phyloP scores from a whole-genome alignment of 2,888 invertebrate species.

The Dascillus cervinus region DNA sequence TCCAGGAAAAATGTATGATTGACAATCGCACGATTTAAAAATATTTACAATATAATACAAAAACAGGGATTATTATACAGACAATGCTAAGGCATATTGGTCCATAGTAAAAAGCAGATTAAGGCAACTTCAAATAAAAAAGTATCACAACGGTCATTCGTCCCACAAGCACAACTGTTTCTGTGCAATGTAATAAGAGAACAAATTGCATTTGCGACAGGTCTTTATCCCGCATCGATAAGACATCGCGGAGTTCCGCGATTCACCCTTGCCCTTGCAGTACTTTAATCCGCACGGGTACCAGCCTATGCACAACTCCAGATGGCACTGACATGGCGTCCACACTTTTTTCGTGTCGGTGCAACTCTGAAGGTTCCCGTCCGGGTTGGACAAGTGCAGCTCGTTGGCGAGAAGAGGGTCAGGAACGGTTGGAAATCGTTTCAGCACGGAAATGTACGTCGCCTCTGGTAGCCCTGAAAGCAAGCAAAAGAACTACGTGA shows the following conservation, averaged over 20 bases:
- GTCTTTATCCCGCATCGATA: constrained; percentile 96
- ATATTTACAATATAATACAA: neutral
- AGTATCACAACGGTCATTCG: constrained; percentile 50
- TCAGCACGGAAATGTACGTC: constrained; percentile 63
- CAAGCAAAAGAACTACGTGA: constrained; percentile 13
- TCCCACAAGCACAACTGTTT: constrained; percentile 79
- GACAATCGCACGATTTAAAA: constrained; percentile 13
- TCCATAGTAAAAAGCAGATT: constrained; percentile 25
- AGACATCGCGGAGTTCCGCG: constrained; percentile 54
- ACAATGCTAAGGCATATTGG: constrained; percentile 38
- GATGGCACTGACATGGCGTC: constrained; percentile 74
- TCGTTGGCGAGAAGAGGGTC: constrained; percentile 23
- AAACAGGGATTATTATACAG: neutral
- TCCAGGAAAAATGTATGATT: constrained; percentile 9
- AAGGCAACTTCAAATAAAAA: constrained; percentile 13
- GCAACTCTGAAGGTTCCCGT: constrained; percentile 43
- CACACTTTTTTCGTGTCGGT: constrained; percentile 59
- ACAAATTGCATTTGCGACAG: constrained; percentile 82
- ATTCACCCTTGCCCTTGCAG: constrained; percentile 57
- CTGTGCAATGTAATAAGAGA: constrained; percentile 76
- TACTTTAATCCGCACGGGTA: constrained; percentile 94
- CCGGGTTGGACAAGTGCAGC: constrained; percentile 10
- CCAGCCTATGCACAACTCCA: constrained; percentile 90
- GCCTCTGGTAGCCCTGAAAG: constrained; percentile 61
- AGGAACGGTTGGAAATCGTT: constrained; percentile 54